Base-by-base conservation (phyloP, 2,113 vertebrate species). In the Zosterops hypoxanthus region DNA sequence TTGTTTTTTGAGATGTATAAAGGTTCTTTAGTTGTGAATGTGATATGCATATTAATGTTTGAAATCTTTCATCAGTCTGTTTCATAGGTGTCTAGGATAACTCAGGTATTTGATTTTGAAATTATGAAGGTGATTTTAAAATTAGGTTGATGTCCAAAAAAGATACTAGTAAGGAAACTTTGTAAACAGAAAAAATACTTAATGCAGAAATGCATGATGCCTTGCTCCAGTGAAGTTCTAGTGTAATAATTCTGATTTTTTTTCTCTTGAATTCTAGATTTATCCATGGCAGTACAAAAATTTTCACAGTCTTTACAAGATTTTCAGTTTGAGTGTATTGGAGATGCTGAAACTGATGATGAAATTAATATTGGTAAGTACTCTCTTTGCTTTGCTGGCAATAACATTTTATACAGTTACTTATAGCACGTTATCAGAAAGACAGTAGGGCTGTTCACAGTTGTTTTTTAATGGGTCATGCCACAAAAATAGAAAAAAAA, bases 261-360 rank as follows among this genome's bases (percentile, higher is more conserved):
- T 57, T 64, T 76, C 82, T 15, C 22, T 92, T 87, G 12, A 82
- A 87, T 97, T 97, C 11, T 96, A 99, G 99, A 99, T 98, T 97
- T 99, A 52, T 99, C 99, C 56, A 98, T 98, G 80, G 99, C 99
- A 24, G 99, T 99, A 52, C 99, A 99, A 98, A 99, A 99, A 95
- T 99, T 99, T 97, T 99, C 99, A 25, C 98, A 99, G 87, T 99
- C 99, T 17, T 95, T 99, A 29, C 99, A 99, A 97, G 99, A 99
- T 97, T 99, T 99, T 97, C 99, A 99, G 80, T 99, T 99, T 92
- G 99, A 99, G 93, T 99, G 99, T 91, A 99, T 99, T 53, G 99
- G 99, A 33, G 99, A 99, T 86, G 99, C 99, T 29, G 99, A 99
- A 98, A 99, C 99, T 7, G 99, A 99, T 75, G 99, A 99, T 84